Conservation (phyloP, 2,888 invertebrate genomes). For the Philereme vetulata region DNA sequence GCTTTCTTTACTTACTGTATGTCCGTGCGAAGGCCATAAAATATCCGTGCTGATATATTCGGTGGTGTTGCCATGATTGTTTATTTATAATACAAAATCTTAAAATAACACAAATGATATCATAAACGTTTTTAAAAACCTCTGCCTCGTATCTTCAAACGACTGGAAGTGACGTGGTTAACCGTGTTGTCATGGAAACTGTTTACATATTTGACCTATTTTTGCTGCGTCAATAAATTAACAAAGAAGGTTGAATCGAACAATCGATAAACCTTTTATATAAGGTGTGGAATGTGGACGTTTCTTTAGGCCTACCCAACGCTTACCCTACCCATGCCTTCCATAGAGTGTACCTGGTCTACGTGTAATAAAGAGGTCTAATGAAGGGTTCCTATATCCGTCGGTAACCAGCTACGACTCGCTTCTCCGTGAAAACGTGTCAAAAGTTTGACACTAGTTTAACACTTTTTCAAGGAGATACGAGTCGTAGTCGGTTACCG, state of each 20-base stretch:
- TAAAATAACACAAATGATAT: constrained; percentile 43
- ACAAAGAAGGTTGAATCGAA: constrained; percentile 17
- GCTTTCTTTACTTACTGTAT: constrained; percentile 67
- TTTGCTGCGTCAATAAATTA: background rate
- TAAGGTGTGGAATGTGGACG: background rate
- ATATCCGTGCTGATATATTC: constrained; percentile 83
- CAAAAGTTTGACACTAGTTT: no score
- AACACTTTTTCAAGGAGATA: no score
- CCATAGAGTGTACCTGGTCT: no score
- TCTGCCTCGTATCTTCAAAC: constrained; percentile 21
- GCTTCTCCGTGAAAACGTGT: no score
- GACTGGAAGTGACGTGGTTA: constrained; percentile 20
- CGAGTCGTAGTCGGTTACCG: no score
- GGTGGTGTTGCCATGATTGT: constrained; percentile 70
- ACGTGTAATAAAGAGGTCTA: no score
- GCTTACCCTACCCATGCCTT: no score
- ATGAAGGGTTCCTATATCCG: no score
- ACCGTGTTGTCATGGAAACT: constrained; percentile 35
- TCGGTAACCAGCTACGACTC: no score
- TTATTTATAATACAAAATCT: constrained; percentile 40
- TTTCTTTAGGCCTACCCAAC: no score
- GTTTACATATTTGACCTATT: constrained; percentile 27
- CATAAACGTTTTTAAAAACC: constrained; percentile 40
- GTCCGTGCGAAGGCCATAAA: constrained; percentile 86
- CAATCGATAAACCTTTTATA: constrained; percentile 13